Evolutionary conservation across 2,888 invertebrate genomes (phyloP), one percentile per base, ranked within the genome.

Genomic region (Serripes groenlandicus): DNA sequence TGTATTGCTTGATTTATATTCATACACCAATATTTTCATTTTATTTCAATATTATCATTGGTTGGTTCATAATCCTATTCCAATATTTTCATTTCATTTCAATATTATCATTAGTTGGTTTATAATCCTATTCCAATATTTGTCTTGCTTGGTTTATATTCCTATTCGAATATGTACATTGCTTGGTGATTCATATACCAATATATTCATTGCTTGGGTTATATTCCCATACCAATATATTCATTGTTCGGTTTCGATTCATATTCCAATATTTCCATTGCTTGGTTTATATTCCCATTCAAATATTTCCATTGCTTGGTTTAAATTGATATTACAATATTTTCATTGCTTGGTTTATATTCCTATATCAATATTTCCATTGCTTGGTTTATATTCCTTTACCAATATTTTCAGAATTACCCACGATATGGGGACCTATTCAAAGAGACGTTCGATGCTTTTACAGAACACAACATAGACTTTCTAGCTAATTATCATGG

Each of bases 351-450:
- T 11, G 42, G 9, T 11, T 42, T 7, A 42, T 11, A 42, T 42
- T 11, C 7, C 15, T 42, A 49, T 21, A 1, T 1, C 49, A 2
- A 15, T 49, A 21, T 49, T 49, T 21, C 15, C 49, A 49, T 15
- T 21, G 7, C 49, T 3, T 49, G 7, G 37, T 18, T 69, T 4
- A n/a, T 35, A 7, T n/a, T 23, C 28, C 18, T 0, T 37, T 3
- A 2, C 15, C 30, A 18, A 66, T 7, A 4, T 26, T 56, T 88
- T 37, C 89, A 92, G 93, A 93, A 92, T 87, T 78, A 86, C n/a
- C 97, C 97, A 94, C 97, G 97, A 72, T 99, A 99, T 94, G 96
- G 97, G 77, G 98, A 98, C 70, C 97, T 97, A 66, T 99, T 99
- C 94, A 96, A 96, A 91, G 97, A 97, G 74, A 96, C 97, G 0